These are phyloP conservation scores for Promerops cafer DNA, from an alignment of 2,113 vertebrate species.

Conservation along the genomic window DNA sequence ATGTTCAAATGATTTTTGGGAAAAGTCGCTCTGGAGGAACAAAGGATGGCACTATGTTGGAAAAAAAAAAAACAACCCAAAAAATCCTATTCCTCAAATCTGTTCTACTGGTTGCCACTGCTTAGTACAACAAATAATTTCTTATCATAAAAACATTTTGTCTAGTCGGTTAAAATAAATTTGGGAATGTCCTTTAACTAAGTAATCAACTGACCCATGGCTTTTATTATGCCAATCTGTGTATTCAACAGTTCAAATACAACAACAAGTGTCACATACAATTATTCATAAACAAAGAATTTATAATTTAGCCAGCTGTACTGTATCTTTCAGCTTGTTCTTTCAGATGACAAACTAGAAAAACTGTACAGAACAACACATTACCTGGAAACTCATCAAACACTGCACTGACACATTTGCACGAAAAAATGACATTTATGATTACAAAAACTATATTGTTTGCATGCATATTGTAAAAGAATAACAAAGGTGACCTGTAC, in stretches of 20 bases:
- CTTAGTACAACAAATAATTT: not conserved
- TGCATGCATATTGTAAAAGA: not conserved
- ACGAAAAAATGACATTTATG: not conserved
- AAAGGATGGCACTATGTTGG: not conserved
- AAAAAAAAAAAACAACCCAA: not conserved
- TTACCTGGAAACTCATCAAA: not conserved
- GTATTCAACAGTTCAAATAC: not conserved
- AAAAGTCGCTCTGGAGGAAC: not conserved
- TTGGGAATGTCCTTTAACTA: not conserved
- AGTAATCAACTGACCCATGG: not conserved
- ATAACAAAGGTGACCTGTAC: not conserved
- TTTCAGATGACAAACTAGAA: not conserved
- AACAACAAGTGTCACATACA: not conserved
- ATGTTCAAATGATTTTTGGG: not conserved
- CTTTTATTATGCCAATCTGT: not conserved
- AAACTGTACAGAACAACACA: not conserved
- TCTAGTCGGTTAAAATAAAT: not conserved
- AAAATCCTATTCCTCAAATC: not conserved
- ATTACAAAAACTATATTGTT: not conserved
- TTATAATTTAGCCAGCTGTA: not conserved
- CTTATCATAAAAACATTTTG: not conserved
- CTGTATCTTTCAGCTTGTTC: not conserved
- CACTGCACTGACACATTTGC: not conserved
- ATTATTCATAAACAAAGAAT: not conserved
- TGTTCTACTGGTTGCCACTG: not conserved